Evolutionary conservation across 2,888 invertebrate species (phyloP).

Genomic region (Odontocerum albicorne): DNA sequence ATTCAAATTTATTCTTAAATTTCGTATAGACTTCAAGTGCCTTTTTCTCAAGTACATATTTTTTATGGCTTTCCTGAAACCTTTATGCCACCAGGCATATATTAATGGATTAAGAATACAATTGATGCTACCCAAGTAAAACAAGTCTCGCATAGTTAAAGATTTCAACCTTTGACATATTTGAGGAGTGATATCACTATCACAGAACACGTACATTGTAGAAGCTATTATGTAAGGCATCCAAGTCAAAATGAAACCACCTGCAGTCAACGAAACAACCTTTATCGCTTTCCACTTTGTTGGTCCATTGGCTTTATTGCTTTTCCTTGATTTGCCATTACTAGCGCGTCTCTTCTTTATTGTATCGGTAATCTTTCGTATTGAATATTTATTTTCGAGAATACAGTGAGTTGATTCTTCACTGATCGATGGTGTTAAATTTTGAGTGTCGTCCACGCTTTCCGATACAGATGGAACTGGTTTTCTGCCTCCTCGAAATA

Average conservation of each 20-base stretch:
- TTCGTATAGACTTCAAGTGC: not conserved
- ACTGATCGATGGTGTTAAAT: not conserved
- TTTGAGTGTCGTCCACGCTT: conserved; percentile 11
- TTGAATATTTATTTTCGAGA: no score
- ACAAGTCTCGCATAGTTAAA: conserved; percentile 60
- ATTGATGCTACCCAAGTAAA: conserved; percentile 61
- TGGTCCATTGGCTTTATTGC: no score
- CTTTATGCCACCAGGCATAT: not conserved
- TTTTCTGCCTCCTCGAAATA: conserved; percentile 38
- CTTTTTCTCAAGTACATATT: not conserved
- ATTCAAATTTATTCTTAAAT: no score
- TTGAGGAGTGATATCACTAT: conserved; percentile 49
- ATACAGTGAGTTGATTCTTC: conserved; percentile 5
- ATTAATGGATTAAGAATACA: conserved; percentile 45
- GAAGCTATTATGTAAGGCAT: conserved; percentile 61
- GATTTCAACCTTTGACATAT: conserved; percentile 53
- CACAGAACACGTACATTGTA: conserved; percentile 57
- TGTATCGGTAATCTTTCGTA: no score
- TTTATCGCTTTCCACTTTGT: conserved; percentile 65
- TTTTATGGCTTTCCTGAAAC: no score
- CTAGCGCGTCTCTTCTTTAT: no score
- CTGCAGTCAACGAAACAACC: conserved; percentile 62
- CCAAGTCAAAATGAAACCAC: conserved; percentile 64
- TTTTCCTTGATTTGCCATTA: not conserved
- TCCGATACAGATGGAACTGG: not conserved